Base-by-base conservation (phyloP, 2,888 invertebrate genomes). In the Lacanobia wlatinum region DNA sequence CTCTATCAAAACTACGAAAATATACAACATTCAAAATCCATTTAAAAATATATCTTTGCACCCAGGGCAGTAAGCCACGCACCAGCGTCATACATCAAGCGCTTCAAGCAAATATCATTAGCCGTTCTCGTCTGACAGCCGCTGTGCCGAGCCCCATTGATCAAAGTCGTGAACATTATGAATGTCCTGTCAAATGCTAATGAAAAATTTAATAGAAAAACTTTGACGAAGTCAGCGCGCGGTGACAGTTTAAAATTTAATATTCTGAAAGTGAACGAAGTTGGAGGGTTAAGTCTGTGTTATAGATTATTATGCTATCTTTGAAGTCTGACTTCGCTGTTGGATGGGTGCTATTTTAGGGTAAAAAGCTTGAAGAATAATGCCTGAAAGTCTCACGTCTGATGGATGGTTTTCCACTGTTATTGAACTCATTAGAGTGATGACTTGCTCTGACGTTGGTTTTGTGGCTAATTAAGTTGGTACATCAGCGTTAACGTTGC, bases 131-230 rank as follows among this genome's bases (percentile, higher is more conserved):
- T 82, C 71, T 81, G 85, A 80, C 86, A 82, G 79, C 78, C 55
- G 73, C 70, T 65, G 50, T 70, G 76, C 72, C 77, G 76, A 78
- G 82, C 78, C 86, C 76, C 79, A 94, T 95, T 93, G 91, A 94
- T 95, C 95, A 95, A 92, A 90, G 94, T 94, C 90, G 94, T 94
- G 94, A 83, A 86, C 89, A 88, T 95, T 95, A 95, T 95, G 94
- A 94, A 94, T 93, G 93, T 93, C 91, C 94, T 93, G 94, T 95
- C 95, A 94, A 90, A 92, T 88, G 88, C 89, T 92, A 93, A 94
- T 94, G 95, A 92, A 93, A 94, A 94, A 95, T 92, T 94, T 95
- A 94, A 95, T 95, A 95, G 94, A 95, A 95, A 95, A 95, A 95
- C 90, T 95, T 95, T 91, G 93, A 94, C 94, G 91, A 88, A 90